A percentile compares a stretch with the other conserved stretches of the same genome.
These are phyloP conservation scores for Fratercula arctica DNA, from an alignment of 2,797 vertebrate species.

Conservation along the genomic window DNA sequence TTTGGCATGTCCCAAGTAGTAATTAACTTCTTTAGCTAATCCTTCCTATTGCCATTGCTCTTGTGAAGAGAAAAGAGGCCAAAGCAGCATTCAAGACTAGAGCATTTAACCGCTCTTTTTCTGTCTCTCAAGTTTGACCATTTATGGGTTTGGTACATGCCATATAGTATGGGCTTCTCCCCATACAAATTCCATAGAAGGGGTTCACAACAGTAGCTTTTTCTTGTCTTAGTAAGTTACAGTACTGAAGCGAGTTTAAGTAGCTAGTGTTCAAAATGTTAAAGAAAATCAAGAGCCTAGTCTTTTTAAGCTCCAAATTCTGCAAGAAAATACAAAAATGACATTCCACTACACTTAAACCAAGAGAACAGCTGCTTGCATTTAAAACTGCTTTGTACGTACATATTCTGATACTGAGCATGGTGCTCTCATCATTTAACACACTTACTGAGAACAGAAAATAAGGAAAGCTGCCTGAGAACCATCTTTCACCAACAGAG, in stretches of 20 bases:
- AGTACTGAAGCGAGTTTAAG: neutral
- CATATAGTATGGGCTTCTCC: neutral
- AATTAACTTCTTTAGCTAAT: neutral
- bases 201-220: neutral
- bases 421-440: neutral
- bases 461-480: neutral
- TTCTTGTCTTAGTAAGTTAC: neutral
- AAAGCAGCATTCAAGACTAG: neutral
- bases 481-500: neutral
- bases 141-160: neutral
- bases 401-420: neutral
- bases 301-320: neutral
- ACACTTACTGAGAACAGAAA: fast-evolving
- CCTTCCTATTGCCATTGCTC: neutral
- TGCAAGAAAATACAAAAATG: neutral
- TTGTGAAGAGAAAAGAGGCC: neutral
- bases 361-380: neutral
- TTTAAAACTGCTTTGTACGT: neutral
- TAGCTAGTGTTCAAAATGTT: neutral
- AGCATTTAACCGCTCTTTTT: neutral
- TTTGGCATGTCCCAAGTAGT: neutral
- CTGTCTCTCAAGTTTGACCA: neutral
- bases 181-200: neutral
- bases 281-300: neutral
- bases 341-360: neutral